Evolutionary conservation across 2,113 vertebrate species (phyloP).

Genomic region (Rhinolophus sinicus): DNA sequence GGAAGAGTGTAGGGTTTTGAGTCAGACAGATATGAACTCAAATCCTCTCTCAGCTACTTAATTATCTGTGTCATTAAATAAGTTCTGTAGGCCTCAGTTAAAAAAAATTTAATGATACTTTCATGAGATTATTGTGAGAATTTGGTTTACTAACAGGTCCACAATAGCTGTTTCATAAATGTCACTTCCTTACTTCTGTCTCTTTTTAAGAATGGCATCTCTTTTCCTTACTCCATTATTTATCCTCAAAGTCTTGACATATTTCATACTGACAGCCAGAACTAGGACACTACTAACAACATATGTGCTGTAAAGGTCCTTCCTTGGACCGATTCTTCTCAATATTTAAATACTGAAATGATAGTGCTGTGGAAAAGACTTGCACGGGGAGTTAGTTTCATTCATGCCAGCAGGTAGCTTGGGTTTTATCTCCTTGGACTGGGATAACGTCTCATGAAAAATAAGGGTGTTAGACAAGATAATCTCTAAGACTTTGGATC

Average conservation of each 20-base stretch:
- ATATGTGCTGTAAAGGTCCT: neutral
- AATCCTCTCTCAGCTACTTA: conserved; percentile 20
- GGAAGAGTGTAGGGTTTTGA: neutral
- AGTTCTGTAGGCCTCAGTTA: neutral
- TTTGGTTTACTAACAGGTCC: neutral
- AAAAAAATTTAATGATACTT: conserved; percentile 18
- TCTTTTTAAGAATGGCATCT: neutral
- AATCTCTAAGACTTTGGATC: neutral
- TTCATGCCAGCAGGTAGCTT: neutral
- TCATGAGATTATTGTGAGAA: neutral
- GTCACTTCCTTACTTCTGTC: neutral
- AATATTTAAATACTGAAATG: conserved; percentile 9
- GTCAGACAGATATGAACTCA: neutral
- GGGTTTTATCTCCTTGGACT: neutral
- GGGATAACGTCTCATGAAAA: conserved; percentile 12
- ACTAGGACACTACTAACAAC: neutral
- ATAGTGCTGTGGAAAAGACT: neutral
- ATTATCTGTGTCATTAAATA: conserved; percentile 21
- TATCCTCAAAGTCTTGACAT: neutral
- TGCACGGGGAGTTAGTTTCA: neutral
- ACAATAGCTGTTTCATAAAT: neutral
- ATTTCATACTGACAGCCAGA: conserved; percentile 6
- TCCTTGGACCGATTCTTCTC: neutral
- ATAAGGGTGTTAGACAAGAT: neutral
- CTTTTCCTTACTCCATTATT: neutral